Conservation (phyloP, 2,797 vertebrate species). For the Rhinichthys osculus region DNA sequence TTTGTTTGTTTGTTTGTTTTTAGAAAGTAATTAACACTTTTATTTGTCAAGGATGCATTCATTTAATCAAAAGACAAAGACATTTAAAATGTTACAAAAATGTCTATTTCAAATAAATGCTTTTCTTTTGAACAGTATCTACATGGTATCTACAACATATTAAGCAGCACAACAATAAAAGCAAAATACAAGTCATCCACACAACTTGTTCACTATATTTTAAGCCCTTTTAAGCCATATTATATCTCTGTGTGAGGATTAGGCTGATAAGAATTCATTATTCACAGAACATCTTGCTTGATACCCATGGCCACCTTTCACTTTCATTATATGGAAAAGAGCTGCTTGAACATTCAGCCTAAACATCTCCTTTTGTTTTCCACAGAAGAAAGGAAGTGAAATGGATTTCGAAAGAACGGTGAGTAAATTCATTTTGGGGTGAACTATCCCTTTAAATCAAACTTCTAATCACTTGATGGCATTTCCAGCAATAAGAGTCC, state of each 20-base stretch:
- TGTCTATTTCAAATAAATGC: no score
- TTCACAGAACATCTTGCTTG: neutral
- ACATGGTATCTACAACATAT: no score
- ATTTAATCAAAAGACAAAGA: neutral
- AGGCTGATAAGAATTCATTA: neutral
- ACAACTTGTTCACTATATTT: neutral
- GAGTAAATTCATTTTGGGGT: neutral
- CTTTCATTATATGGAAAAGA: neutral
- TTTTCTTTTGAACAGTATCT: no score
- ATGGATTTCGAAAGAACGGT: neutral
- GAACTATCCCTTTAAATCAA: neutral
- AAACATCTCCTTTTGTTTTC: neutral
- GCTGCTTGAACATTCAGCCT: neutral
- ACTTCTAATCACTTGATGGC: neutral
- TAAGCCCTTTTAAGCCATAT: no score
- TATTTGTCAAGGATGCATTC: neutral
- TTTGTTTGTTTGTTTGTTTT: neutral
- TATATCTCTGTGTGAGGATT: neutral
- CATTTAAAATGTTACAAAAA: no score
- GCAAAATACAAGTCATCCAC: no score
- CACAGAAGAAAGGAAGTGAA: neutral
- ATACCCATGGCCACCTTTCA: neutral
- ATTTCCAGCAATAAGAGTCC: conserved; percentile 28
- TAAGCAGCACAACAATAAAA: no score
- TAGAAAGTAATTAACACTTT: neutral